These are phyloP conservation scores for Laterallus jamaicensis DNA, from an alignment of 2,113 vertebrate genomes.

Conservation along the genomic window DNA sequence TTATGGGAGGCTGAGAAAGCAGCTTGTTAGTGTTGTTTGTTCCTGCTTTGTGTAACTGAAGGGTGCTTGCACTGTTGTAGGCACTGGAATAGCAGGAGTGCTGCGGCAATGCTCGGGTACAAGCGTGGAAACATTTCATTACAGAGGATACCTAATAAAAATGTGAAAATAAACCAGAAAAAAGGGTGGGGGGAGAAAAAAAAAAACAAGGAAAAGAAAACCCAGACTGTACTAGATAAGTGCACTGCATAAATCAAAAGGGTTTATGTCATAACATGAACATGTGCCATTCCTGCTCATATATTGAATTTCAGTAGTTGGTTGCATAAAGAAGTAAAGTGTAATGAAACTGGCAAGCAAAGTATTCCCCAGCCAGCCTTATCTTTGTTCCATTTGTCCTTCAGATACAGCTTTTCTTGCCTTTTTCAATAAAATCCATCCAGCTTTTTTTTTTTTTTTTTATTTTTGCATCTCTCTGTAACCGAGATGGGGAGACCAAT, in stretches of 20 bases:
- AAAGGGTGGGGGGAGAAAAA: background rate
- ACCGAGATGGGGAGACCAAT: conserved; percentile 75
- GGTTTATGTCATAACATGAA: conserved; percentile 76
- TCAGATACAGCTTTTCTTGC: conserved; percentile 77
- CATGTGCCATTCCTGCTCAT: conserved; percentile 72
- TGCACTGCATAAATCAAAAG: conserved; percentile 77
- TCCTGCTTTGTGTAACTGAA: background rate
- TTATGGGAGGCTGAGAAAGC: background rate
- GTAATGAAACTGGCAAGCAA: conserved; percentile 79
- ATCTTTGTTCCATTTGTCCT: conserved; percentile 83
- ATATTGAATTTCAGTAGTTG: conserved; percentile 81
- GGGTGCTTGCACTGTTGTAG: background rate
- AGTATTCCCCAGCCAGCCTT: conserved; percentile 80
- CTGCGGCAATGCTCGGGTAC: background rate
- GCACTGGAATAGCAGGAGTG: conserved; percentile 7
- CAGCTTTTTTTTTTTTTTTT: conserved; percentile 21
- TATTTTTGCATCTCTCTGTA: conserved; percentile 72
- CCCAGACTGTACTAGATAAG: conserved; percentile 39
- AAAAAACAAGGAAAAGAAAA: background rate
- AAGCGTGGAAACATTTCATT: conserved; percentile 11
- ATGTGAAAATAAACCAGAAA: conserved; percentile 32
- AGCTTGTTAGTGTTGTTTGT: conserved; percentile 16
- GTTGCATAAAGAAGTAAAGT: conserved; percentile 80
- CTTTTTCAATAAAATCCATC: conserved; percentile 80
- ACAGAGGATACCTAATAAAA: conserved; percentile 43